Percentiles rank a stretch among this genome's conserved stretches.
phyloP scores from a whole-genome alignment of 1,140 invertebrate genomes.

The Pinna nobilis region DNA sequence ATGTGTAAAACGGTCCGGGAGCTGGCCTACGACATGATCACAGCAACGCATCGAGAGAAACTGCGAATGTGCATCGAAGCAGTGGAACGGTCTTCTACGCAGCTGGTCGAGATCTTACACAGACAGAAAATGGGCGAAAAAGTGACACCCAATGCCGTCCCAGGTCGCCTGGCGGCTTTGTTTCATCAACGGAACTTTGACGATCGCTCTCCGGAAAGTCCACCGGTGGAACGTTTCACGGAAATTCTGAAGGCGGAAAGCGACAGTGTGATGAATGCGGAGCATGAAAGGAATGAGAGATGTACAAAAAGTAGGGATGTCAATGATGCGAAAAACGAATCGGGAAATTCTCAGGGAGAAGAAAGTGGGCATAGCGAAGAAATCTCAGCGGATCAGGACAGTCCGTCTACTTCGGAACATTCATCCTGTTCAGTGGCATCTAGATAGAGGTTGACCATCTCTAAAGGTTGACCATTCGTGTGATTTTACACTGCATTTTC shows the following conservation, averaged over 20 bases:
- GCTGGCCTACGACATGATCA: slow-evolving; percentile 55
- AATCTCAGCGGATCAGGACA: neutral
- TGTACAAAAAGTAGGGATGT: too few relatives aligned
- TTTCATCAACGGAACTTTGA: neutral
- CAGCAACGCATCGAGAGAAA: slow-evolving; percentile 52
- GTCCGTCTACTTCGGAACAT: neutral
- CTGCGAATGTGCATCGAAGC: slow-evolving; percentile 57
- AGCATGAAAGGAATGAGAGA: too few relatives aligned
- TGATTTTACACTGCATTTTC: too few relatives aligned
- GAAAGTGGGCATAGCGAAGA: neutral
- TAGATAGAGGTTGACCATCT: too few relatives aligned
- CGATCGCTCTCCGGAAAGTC: slow-evolving; percentile 6
- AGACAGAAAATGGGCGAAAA: slow-evolving; percentile 37
- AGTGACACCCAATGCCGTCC: neutral
- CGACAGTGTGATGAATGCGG: neutral
- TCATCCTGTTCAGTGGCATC: slow-evolving; percentile 9
- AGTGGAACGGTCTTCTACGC: slow-evolving; percentile 49
- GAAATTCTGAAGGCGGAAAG: neutral
- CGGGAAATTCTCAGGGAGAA: neutral
- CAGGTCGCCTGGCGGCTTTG: slow-evolving; percentile 7
- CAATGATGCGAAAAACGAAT: neutral
- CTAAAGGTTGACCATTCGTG: too few relatives aligned
- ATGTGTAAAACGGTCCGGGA: slow-evolving; percentile 59
- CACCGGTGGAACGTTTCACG: slow-evolving; percentile 2
- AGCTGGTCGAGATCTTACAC: slow-evolving; percentile 53